Percentiles rank a stretch among this genome's conserved stretches.
Evolutionary conservation across 1,140 invertebrate species (phyloP).

Genomic region (Zelostemma sp.): DNA sequence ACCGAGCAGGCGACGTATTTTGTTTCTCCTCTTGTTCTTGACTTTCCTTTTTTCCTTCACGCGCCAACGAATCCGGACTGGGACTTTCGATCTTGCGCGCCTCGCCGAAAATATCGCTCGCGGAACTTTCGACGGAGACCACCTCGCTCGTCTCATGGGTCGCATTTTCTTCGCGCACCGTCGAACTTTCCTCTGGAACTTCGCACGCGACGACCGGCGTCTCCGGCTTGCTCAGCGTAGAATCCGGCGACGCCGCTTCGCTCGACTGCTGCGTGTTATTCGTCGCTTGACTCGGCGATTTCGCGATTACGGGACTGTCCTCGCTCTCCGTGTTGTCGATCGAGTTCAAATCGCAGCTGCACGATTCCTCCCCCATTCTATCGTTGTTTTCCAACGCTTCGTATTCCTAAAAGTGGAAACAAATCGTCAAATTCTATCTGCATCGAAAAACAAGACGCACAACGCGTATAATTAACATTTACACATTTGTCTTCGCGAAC

Average conservation of each 20-base stretch:
- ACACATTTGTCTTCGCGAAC: too few relatives aligned
- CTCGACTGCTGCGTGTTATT: conserved; percentile 64
- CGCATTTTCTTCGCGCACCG: conserved; percentile 57
- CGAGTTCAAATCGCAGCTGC: conserved; percentile 73
- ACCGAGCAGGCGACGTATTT: too few relatives aligned
- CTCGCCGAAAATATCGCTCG: conserved; percentile 69
- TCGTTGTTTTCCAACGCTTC: conserved; percentile 62
- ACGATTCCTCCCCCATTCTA: conserved; percentile 62
- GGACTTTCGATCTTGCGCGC: conserved; percentile 59
- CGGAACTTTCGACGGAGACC: conserved; percentile 59
- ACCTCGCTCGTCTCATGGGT: conserved; percentile 62
- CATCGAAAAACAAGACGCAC: too few relatives aligned
- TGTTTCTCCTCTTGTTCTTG: conserved; percentile 59
- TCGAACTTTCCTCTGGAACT: conserved; percentile 49
- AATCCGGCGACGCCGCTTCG: conserved; percentile 70
- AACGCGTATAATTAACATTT: too few relatives aligned
- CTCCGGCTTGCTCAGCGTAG: conserved; percentile 66
- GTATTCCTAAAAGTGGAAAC: conserved; percentile 53
- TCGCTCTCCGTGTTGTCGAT: conserved; percentile 71
- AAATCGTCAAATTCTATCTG: too few relatives aligned
- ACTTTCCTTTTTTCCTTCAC: conserved; percentile 51
- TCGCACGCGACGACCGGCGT: conserved; percentile 52
- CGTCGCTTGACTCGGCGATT: conserved; percentile 61
- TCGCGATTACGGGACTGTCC: conserved; percentile 70
- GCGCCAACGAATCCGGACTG: conserved; percentile 52